phyloP scores from a whole-genome alignment of 2,113 vertebrate genomes.

The Centropristis striata region DNA sequence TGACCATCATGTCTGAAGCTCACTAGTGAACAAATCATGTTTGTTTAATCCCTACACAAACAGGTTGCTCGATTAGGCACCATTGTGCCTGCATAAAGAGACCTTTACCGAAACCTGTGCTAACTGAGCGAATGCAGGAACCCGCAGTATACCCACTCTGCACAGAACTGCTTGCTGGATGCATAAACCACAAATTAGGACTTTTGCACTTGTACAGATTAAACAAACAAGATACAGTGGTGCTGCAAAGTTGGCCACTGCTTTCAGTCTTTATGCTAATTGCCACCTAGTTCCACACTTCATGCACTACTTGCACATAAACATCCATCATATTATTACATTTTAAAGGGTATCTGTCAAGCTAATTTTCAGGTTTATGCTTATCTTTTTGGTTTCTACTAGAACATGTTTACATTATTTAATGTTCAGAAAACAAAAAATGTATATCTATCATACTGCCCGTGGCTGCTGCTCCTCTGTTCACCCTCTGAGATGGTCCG shows the following conservation, averaged over 20 bases:
- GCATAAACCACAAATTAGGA: not conserved
- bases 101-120: not conserved
- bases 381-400: too few relatives aligned
- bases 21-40: not conserved
- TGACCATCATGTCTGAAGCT: not conserved
- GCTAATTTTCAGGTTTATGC: too few relatives aligned
- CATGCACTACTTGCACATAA: too few relatives aligned
- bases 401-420: too few relatives aligned
- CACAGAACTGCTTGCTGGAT: not conserved
- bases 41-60: not conserved
- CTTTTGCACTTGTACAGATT: not conserved
- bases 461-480: too few relatives aligned
- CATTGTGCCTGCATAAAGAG: not conserved
- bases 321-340: too few relatives aligned
- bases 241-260: not conserved
- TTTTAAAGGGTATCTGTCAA: too few relatives aligned
- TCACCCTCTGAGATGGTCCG: too few relatives aligned
- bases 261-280: slow-evolving; percentile 9
- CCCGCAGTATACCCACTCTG: not conserved
- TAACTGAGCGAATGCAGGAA: not conserved
- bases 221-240: not conserved
- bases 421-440: too few relatives aligned
- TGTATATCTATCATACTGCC: too few relatives aligned
- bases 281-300: not conserved
- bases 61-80: not conserved